Conservation (phyloP, 2,888 invertebrate genomes). For the Phorcus lineatus region DNA sequence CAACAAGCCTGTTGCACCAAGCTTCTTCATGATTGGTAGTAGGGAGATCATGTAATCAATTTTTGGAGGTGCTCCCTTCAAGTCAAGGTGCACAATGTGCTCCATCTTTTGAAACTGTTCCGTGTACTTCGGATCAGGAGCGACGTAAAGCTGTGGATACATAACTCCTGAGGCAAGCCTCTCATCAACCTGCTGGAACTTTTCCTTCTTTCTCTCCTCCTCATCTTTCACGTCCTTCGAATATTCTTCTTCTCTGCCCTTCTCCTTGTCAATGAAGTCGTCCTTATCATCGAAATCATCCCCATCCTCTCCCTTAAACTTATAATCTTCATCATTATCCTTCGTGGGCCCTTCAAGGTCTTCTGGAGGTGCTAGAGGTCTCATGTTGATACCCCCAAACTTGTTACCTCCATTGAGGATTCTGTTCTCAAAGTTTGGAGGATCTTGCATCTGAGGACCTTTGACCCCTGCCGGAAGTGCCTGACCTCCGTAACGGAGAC, state of each 20-base stretch:
- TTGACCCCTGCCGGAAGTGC: no score
- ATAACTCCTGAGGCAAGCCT: not conserved
- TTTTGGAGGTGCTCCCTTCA: slow-evolving; percentile 88
- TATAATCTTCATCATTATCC: not conserved
- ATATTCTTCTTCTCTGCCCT: not conserved
- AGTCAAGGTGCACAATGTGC: slow-evolving; percentile 86
- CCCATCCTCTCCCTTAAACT: not conserved
- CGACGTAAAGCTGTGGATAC: slow-evolving; percentile 17
- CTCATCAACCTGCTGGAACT: not conserved
- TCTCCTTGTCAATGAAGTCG: not conserved
- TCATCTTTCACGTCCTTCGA: not conserved
- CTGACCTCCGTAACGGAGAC: no score
- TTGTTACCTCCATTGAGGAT: not conserved
- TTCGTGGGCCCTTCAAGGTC: not conserved
- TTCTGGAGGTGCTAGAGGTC: not conserved
- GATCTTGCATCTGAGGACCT: slow-evolving; percentile 12
- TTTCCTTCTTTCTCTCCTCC: not conserved
- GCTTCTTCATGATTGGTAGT: slow-evolving; percentile 65
- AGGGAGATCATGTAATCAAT: slow-evolving; percentile 76
- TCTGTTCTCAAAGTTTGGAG: slow-evolving; percentile 5
- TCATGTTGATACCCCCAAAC: not conserved
- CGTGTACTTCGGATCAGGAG: slow-evolving; percentile 21
- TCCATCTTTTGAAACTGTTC: slow-evolving; percentile 36
- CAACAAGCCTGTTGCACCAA: slow-evolving; percentile 84
- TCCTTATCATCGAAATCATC: not conserved